phyloP scores from a whole-genome alignment of 2,888 invertebrate species.

The Epsilonema sp. region DNA sequence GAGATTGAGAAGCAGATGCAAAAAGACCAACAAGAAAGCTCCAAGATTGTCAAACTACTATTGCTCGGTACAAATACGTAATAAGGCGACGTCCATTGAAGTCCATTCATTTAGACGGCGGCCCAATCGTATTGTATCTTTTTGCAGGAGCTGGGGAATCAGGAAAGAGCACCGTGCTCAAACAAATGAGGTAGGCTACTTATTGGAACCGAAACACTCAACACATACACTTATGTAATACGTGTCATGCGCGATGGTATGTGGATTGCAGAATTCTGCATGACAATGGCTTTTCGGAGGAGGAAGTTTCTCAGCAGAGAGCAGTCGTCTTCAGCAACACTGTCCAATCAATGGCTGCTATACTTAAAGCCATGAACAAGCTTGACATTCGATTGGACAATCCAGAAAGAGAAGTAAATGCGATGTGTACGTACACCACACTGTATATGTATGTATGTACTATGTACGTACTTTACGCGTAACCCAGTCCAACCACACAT shows the following conservation, averaged over 20 bases:
- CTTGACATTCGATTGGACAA: not conserved
- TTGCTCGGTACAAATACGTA: not conserved
- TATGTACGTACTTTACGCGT: no score
- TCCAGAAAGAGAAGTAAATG: not conserved
- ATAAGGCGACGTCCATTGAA: no score
- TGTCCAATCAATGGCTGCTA: slow-evolving; percentile 10
- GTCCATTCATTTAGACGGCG: no score
- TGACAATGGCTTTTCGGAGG: slow-evolving; percentile 10
- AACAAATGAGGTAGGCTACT: slow-evolving; percentile 5
- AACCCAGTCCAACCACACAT: no score
- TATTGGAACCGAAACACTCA: no score
- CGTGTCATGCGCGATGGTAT: no score
- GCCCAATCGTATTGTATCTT: no score
- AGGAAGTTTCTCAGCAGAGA: slow-evolving; percentile 9
- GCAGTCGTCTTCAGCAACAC: slow-evolving; percentile 12
- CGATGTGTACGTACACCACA: no score
- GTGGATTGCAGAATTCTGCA: no score
- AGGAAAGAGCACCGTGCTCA: slow-evolving; percentile 1
- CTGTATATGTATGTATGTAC: no score
- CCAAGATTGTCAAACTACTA: not conserved
- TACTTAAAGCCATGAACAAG: slow-evolving; percentile 4
- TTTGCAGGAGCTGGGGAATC: slow-evolving; percentile 4
- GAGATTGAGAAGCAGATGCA: slow-evolving; percentile 1
- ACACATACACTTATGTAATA: no score
- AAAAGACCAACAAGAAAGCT: not conserved